Evolutionary conservation across 2,888 invertebrate genomes (phyloP).

Genomic region (Prostheceraeus crozeri): DNA sequence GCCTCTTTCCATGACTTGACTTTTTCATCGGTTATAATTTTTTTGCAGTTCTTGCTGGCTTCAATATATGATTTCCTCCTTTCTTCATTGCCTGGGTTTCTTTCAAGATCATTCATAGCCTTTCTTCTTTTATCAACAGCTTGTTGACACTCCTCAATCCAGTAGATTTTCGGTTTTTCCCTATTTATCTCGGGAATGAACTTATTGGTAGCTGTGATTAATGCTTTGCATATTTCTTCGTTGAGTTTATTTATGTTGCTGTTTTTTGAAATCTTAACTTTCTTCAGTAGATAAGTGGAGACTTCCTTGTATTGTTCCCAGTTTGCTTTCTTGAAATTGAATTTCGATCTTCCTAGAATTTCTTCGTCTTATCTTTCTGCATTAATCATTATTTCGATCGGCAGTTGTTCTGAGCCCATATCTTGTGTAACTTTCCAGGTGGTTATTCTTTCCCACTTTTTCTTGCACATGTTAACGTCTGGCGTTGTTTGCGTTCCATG

Average conservation of each 20-base stretch:
- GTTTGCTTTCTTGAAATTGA: constrained; percentile 14
- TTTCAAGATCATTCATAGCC: neutral
- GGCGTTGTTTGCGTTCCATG: constrained; percentile 15
- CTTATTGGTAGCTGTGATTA: neutral
- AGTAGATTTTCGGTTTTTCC: neutral
- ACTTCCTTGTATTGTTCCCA: neutral
- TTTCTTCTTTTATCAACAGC: neutral
- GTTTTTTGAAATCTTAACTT: constrained; percentile 3
- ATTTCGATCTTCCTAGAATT: neutral
- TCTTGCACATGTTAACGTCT: constrained; percentile 16
- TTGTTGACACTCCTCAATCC: constrained; percentile 5
- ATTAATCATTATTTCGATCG: constrained; percentile 5
- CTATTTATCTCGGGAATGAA: neutral
- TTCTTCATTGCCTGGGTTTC: constrained; percentile 11
- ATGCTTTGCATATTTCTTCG: neutral
- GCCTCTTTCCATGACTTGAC: too few species aligned
- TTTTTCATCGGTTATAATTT: too few species aligned
- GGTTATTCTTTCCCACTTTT: constrained; percentile 3
- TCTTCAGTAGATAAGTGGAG: neutral
- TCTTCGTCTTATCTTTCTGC: constrained; percentile 3
- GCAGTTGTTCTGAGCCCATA: neutral
- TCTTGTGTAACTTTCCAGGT: constrained; percentile 4
- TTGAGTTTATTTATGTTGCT: neutral
- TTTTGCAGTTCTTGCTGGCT: too few species aligned
- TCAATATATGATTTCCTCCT: too few species aligned